Percentiles rank a stretch among this genome's conserved stretches.
Conservation (phyloP, 2,797 vertebrate species). For the Heterohyrax brucei region DNA sequence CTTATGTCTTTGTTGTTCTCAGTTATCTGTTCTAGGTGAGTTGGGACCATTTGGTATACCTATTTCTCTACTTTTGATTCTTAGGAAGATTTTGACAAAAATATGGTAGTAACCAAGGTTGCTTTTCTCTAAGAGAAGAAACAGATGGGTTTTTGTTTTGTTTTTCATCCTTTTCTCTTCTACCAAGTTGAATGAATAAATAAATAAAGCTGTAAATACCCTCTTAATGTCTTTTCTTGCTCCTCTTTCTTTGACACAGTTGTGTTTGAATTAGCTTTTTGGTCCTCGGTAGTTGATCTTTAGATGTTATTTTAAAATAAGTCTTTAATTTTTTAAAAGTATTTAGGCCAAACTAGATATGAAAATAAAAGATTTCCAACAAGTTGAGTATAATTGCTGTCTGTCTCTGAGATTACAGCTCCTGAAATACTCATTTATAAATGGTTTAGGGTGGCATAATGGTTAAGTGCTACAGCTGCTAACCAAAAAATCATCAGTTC, state of each 20-base stretch:
- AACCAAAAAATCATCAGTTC: no score
- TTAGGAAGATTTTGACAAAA: not conserved
- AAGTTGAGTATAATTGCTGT: not conserved
- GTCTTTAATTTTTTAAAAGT: not conserved
- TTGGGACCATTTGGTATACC: not conserved
- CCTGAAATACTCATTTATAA: not conserved
- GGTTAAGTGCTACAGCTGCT: no score
- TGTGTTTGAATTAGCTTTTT: not conserved
- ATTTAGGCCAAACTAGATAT: not conserved
- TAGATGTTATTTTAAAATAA: slow-evolving; percentile 27
- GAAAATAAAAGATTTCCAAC: not conserved
- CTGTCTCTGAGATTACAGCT: not conserved
- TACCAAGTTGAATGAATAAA: not conserved
- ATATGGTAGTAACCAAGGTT: not conserved
- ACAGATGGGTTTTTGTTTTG: not conserved
- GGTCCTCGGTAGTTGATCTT: not conserved
- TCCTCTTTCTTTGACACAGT: not conserved
- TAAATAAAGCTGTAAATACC: not conserved
- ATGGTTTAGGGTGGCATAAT: no score
- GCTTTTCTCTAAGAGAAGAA: not conserved
- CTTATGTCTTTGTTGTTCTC: no score
- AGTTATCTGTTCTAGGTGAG: no score
- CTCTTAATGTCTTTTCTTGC: not conserved
- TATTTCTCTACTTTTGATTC: not conserved
- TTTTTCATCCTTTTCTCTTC: not conserved